Conservation (phyloP, 2,888 invertebrate species). For the Plebejus anna region DNA sequence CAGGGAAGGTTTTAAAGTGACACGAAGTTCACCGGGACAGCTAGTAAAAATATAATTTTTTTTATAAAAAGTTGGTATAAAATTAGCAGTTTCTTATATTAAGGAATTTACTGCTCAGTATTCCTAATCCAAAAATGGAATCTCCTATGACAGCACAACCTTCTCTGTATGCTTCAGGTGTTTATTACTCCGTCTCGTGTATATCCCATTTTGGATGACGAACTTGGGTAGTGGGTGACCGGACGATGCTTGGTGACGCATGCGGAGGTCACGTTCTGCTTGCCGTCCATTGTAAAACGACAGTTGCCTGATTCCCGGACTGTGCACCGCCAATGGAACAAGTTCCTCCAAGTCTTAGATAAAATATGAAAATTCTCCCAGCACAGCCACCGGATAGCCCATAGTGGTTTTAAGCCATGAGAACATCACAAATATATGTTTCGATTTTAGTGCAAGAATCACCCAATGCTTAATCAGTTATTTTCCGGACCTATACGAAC, state of each 20-base stretch:
- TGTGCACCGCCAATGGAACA: slow-evolving; percentile 34
- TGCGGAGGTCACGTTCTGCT: slow-evolving; percentile 57
- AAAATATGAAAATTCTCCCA: neutral
- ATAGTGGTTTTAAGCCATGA: slow-evolving; percentile 11
- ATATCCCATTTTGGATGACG: slow-evolving; percentile 43
- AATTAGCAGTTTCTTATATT: no score
- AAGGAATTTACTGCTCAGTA: no score
- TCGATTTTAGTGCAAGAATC: no score
- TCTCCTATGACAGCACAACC: neutral
- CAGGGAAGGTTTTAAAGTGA: no score
- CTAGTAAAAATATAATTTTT: no score
- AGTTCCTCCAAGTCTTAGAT: neutral
- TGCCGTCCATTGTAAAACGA: slow-evolving; percentile 37
- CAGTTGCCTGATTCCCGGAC: slow-evolving; percentile 39
- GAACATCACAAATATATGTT: no score
- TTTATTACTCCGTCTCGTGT: slow-evolving; percentile 32
- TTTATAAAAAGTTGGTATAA: no score
- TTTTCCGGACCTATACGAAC: no score
- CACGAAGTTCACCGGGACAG: no score
- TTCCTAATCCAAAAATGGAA: no score
- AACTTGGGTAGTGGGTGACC: slow-evolving; percentile 50
- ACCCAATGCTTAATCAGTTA: no score
- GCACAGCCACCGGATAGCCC: neutral
- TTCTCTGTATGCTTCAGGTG: neutral
- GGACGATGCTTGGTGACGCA: slow-evolving; percentile 58